Conservation (phyloP, 1,140 invertebrate species). For the Zaprionus lachaisei region DNA sequence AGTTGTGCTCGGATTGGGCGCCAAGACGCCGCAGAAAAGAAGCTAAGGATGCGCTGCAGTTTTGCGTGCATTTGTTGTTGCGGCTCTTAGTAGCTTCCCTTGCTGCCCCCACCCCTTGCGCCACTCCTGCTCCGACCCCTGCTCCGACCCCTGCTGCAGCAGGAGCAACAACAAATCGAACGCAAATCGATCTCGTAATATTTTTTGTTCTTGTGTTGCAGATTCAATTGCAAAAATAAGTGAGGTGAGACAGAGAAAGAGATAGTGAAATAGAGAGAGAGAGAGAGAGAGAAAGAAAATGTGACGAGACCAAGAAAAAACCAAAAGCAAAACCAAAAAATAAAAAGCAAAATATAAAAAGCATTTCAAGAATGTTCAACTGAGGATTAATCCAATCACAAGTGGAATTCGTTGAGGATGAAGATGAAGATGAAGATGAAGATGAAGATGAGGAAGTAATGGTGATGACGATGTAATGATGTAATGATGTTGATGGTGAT, state of each 20-base stretch:
- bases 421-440: slow-evolving; percentile 13
- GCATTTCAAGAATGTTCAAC: slow-evolving; percentile 11
- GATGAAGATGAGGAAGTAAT: slow-evolving; percentile 2
- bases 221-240: slow-evolving; percentile 32
- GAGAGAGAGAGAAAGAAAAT: slow-evolving; percentile 12
- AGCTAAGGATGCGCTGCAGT: slow-evolving; percentile 30
- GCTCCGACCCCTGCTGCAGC: background rate
- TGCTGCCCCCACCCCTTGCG: background rate
- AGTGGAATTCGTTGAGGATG: slow-evolving; percentile 18
- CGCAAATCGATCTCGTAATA: slow-evolving; percentile 24
- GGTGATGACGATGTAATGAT: background rate
- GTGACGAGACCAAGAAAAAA: slow-evolving; percentile 20
- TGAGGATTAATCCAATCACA: slow-evolving; percentile 16
- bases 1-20: slow-evolving; percentile 34
- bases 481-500: slow-evolving; percentile 21
- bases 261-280: background rate
- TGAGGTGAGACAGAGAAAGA: background rate
- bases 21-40: slow-evolving; percentile 26
- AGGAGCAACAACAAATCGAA: slow-evolving; percentile 41
- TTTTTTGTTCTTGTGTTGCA: slow-evolving; percentile 50
- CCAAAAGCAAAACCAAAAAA: slow-evolving; percentile 25
- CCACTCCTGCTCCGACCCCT: too few species aligned
- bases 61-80: slow-evolving; percentile 35
- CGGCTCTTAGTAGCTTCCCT: slow-evolving; percentile 5
- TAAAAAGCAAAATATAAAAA: background rate